Base-by-base conservation (phyloP, 2,888 invertebrate species). In the Callinectes sapidus region DNA sequence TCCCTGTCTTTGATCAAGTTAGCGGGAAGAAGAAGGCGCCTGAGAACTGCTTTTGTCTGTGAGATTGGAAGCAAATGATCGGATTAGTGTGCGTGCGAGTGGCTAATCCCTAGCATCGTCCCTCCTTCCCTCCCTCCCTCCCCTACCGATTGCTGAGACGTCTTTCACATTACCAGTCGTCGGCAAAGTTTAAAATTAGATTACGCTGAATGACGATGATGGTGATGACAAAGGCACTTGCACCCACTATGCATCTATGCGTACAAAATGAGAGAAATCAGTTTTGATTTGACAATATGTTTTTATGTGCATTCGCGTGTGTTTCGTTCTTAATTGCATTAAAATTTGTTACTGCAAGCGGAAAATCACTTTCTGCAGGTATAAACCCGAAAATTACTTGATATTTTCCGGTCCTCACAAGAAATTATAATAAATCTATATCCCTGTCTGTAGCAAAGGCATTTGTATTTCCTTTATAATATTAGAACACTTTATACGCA, bases 31-130 rank as follows among this genome's bases (percentile, higher is more conserved):
- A 81, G 81, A 81, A 32, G 35, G 81, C 81, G 35, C 35, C 32
- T 81, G 81, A 81, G 35, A 81, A 81, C n/a, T 35, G 35, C 81
- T 81, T 81, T 81, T 81, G 81, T 81, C 81, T 81, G 81, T 35
- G 35, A 81, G 81, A 81, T 81, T 35, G 81, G 81, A 81, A 81
- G 81, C 81, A 81, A 81, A 81, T 81, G 81, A 81, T 81, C 35
- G 81, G 81, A 81, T 81, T 81, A 81, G n/a, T 32, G 10, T 81
- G 81, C 35, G 35, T 81, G 81, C 35, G 81, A 35, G 35, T 81
- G 81, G 32, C 35, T 81, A 35, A 35, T 81, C 81, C 35, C 81
- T 2, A 32, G 14, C 13, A 81, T 28, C 14, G 16, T 32, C 81
- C 14, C 81, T 10, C 81, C 2, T 35, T 32, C 81, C 32, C 81